phyloP scores from a whole-genome alignment of 2,888 invertebrate species.

The Drosophila affinis region DNA sequence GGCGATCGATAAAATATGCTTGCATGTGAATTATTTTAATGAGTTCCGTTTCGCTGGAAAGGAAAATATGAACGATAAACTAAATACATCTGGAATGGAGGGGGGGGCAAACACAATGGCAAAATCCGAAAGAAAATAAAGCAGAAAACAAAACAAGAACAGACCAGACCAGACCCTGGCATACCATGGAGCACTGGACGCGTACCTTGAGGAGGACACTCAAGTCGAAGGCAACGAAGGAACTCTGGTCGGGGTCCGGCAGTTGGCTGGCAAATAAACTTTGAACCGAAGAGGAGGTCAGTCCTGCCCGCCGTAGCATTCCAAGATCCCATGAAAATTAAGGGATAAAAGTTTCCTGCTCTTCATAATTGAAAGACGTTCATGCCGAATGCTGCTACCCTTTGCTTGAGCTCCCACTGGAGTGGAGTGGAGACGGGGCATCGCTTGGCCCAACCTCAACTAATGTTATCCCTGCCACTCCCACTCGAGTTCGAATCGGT shows the following conservation, averaged over 20 bases:
- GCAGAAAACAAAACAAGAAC: slow-evolving; percentile 49
- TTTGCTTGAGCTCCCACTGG: not conserved
- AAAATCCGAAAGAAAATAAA: slow-evolving; percentile 28
- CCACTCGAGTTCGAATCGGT: slow-evolving; percentile 2
- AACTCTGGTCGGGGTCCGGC: slow-evolving; percentile 22
- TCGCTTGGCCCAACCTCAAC: slow-evolving; percentile 19
- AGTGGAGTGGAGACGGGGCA: slow-evolving; percentile 15
- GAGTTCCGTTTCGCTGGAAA: slow-evolving; percentile 78
- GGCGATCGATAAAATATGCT: slow-evolving; percentile 74
- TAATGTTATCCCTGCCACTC: slow-evolving; percentile 10
- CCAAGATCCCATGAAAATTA: slow-evolving; percentile 23
- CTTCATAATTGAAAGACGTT: slow-evolving; percentile 27
- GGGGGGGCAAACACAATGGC: slow-evolving; percentile 47
- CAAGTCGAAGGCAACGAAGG: not conserved
- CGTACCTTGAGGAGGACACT: slow-evolving; percentile 3
- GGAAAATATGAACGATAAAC: slow-evolving; percentile 76
- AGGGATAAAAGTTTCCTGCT: slow-evolving; percentile 30
- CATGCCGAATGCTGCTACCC: slow-evolving; percentile 12
- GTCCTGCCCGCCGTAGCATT: slow-evolving; percentile 8
- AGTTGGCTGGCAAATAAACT: slow-evolving; percentile 62
- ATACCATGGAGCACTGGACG: not conserved
- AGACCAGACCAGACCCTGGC: not conserved
- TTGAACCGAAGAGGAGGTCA: slow-evolving; percentile 48
- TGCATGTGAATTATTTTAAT: slow-evolving; percentile 79
- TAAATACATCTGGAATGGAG: slow-evolving; percentile 69